Evolutionary conservation across 2,888 invertebrate genomes (phyloP), one percentile per base, ranked within the genome.

Genomic region (Ophion ventricosus): DNA sequence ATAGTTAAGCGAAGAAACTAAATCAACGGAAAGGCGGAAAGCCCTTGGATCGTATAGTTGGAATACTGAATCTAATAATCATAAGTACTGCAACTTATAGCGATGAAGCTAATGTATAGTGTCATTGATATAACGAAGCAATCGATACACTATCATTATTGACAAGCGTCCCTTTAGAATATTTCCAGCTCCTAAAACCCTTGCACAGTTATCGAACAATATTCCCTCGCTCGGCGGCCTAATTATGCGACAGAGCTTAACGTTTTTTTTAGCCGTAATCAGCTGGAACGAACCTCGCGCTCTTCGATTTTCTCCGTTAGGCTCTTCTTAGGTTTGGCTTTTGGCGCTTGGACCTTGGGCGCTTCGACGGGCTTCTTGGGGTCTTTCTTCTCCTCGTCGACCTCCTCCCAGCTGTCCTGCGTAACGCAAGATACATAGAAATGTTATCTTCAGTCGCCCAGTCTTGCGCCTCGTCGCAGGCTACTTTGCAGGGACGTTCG

Each of bases 341-440:
- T 95, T 23, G 49, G 49, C 17, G 49, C 49, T 49, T 49, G 49
- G 17, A 95, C 94, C 90, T 95, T 95, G 85, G 95, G 94, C 74
- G 91, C 92, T 88, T 95, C 95, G 85, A 95, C 95, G 95, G 95
- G 88, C 90, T 96, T 96, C 87, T 96, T 96, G 89, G 96, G 96
- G 91, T 96, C 96, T 91, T 96, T 96, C 90, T 97, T 96, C 90
- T 97, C 97, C 91, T 96, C 96, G 88, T 97, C 97, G 63, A 97
- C 97, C 94, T 98, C 98, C 93, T 98, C 98, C 98, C 98, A 98
- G 93, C 97, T 98, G 91, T 98, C 98, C 98, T 98, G 93, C 98
- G 93, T 74, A n/a, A n/a, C 10, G 10, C 2, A 35, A 25, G 25
- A 61, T 64, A 7, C 29, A 35, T 35, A n/a, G 17, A 64, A 59